These are phyloP conservation scores for Nysson spinosus DNA, from an alignment of 2,888 invertebrate genomes.

Conservation along the genomic window DNA sequence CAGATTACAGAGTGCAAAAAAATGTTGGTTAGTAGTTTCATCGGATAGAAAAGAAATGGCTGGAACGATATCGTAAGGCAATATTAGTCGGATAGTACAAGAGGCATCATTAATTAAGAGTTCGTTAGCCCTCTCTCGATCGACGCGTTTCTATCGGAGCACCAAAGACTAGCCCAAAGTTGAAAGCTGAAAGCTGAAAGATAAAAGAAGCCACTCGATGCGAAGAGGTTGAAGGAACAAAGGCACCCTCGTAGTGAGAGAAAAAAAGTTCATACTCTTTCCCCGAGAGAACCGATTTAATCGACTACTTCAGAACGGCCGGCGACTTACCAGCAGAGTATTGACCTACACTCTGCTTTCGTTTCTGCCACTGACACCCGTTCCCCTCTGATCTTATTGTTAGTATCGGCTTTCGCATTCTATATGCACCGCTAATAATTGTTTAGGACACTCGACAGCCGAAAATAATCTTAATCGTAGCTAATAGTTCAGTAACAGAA, in stretches of 20 bases:
- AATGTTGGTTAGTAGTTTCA: slow-evolving; percentile 20
- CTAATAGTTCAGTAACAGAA: no score
- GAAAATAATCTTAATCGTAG: no score
- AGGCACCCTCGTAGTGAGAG: slow-evolving; percentile 6
- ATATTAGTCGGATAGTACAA: background rate
- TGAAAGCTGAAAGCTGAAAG: no score
- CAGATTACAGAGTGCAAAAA: background rate
- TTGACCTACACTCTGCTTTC: slow-evolving; percentile 21
- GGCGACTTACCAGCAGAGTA: slow-evolving; percentile 15
- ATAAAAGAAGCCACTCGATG: slow-evolving; percentile 19
- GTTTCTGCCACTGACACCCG: slow-evolving; percentile 4
- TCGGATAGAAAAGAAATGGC: background rate
- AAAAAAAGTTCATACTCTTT: slow-evolving; percentile 7
- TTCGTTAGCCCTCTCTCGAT: slow-evolving; percentile 10
- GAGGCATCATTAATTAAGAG: slow-evolving; percentile 25
- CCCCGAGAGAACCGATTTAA: slow-evolving; percentile 38
- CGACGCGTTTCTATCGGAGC: slow-evolving; percentile 1
- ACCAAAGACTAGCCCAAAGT: no score
- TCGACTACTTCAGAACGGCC: slow-evolving; percentile 30
- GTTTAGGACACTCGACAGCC: no score
- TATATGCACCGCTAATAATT: no score
- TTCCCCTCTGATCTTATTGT: no score
- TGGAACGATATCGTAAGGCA: no score
- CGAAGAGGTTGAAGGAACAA: slow-evolving; percentile 17
- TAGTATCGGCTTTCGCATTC: no score